Percentiles rank a stretch among this genome's conserved stretches.
Conservation (phyloP, 2,797 vertebrate genomes). For the Holocentrus rufus region DNA sequence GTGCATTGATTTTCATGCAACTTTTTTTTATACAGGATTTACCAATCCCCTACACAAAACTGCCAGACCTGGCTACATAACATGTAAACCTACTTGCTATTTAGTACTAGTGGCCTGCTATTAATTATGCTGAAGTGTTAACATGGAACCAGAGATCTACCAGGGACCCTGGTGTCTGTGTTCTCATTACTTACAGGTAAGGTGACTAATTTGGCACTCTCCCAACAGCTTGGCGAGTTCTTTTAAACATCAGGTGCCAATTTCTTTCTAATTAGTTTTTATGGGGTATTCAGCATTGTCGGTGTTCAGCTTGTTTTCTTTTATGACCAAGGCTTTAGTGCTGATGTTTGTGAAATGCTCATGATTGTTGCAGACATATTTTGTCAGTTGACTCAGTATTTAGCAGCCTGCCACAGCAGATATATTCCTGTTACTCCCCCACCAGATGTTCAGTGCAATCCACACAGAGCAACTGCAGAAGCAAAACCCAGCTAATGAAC, state of each 20-base stretch:
- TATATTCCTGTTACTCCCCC: conserved; percentile 26
- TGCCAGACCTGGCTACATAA: too few species aligned
- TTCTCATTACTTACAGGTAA: too few species aligned
- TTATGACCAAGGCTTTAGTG: conserved; percentile 1
- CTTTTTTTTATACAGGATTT: too few species aligned
- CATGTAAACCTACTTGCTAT: too few species aligned
- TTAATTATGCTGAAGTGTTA: too few species aligned
- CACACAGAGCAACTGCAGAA: conserved; percentile 20
- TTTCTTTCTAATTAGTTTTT: not conserved
- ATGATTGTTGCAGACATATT: conserved; percentile 21
- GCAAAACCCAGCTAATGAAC: conserved; percentile 18
- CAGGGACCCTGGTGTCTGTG: too few species aligned
- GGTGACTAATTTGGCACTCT: not conserved
- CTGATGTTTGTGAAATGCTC: not conserved
- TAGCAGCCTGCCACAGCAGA: conserved; percentile 16
- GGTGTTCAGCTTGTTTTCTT: not conserved
- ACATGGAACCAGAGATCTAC: too few species aligned
- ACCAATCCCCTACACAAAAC: too few species aligned
- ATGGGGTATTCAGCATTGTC: not conserved
- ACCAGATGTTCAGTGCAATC: conserved; percentile 44
- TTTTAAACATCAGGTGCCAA: not conserved
- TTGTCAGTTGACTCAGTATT: conserved; percentile 11
- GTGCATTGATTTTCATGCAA: too few species aligned
- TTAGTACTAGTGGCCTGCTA: too few species aligned
- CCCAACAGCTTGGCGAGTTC: not conserved